A percentile compares a stretch with the other conserved stretches of the same genome.
These are phyloP conservation scores for Drosophila buzzatii DNA, from an alignment of 2,888 invertebrate genomes.

Conservation along the genomic window DNA sequence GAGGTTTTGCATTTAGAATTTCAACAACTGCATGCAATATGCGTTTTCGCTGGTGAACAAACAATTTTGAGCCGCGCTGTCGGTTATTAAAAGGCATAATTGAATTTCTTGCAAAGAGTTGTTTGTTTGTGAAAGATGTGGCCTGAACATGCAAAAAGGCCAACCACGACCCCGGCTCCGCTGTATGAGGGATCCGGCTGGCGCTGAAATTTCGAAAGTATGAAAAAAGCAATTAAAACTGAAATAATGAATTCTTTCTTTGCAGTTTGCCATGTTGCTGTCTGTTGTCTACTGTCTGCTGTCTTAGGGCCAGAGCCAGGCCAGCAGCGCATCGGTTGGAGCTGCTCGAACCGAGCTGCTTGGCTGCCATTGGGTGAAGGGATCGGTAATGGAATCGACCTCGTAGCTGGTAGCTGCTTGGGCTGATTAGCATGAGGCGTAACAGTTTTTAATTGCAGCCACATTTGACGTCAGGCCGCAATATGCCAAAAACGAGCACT, in stretches of 20 bases:
- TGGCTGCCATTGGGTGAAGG: conserved; percentile 63
- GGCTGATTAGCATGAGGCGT: conserved; percentile 81
- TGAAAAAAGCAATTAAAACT: conserved; percentile 84
- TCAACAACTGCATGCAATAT: conserved; percentile 42
- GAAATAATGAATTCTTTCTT: conserved; percentile 83
- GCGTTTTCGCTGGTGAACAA: conserved; percentile 32
- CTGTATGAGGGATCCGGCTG: conserved; percentile 44
- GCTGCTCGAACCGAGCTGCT: conserved; percentile 28
- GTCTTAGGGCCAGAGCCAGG: conserved; percentile 22
- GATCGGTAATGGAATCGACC: conserved; percentile 58
- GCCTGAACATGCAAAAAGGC: conserved; percentile 77
- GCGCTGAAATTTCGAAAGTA: conserved; percentile 79
- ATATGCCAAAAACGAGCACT: conserved; percentile 68
- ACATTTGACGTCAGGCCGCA: conserved; percentile 76
- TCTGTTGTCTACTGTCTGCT: conserved; percentile 18
- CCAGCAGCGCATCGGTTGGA: conserved; percentile 24
- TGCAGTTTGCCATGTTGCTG: conserved; percentile 56
- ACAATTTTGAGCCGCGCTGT: conserved; percentile 61
- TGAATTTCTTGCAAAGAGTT: conserved; percentile 81
- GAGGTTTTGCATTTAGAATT: neutral
- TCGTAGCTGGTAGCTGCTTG: conserved; percentile 54
- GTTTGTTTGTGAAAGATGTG: conserved; percentile 73
- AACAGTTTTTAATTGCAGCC: conserved; percentile 83
- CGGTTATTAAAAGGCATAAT: conserved; percentile 81
- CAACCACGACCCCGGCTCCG: conserved; percentile 18